Conservation (phyloP, 1,140 invertebrate species). For the Galleria mellonella region DNA sequence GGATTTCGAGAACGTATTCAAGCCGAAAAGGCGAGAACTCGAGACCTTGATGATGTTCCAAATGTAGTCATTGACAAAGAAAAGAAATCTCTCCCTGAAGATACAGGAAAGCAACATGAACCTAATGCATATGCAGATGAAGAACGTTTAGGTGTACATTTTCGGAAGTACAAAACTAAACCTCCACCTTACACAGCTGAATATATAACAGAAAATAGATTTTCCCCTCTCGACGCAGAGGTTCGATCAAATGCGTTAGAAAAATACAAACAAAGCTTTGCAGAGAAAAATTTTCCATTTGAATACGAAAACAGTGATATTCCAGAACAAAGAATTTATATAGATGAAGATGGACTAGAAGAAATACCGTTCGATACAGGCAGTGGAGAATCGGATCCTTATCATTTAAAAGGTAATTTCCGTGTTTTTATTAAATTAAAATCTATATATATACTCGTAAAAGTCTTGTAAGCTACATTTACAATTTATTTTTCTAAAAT, state of each 20-base stretch:
- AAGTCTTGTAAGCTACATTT: too few species aligned
- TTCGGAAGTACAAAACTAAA: constrained; percentile 51
- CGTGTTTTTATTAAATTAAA: constrained; percentile 1
- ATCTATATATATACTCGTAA: too few species aligned
- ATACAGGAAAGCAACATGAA: constrained; percentile 15
- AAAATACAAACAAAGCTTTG: constrained; percentile 64
- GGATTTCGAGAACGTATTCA: constrained; percentile 60
- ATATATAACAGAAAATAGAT: constrained; percentile 52
- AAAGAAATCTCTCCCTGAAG: constrained; percentile 51
- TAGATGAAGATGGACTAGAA: constrained; percentile 66
- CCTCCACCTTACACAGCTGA: constrained; percentile 50
- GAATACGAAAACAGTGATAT: constrained; percentile 69
- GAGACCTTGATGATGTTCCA: constrained; percentile 15
- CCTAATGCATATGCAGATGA: constrained; percentile 40
- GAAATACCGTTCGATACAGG: constrained; percentile 57
- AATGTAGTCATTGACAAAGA: constrained; percentile 42
- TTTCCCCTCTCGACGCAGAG: constrained; percentile 55
- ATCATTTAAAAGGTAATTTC: constrained; percentile 34
- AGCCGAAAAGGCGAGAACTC: constrained; percentile 29
- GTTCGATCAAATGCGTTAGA: constrained; percentile 56
- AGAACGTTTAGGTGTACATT: constrained; percentile 54
- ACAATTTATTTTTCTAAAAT: too few species aligned
- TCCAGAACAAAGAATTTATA: constrained; percentile 73
- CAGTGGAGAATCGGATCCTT: constrained; percentile 57
- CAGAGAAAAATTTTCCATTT: constrained; percentile 58